Percentiles rank a stretch among this genome's conserved stretches.
Conservation (phyloP, 1,140 invertebrate genomes). For the Bombus vancouverensis region DNA sequence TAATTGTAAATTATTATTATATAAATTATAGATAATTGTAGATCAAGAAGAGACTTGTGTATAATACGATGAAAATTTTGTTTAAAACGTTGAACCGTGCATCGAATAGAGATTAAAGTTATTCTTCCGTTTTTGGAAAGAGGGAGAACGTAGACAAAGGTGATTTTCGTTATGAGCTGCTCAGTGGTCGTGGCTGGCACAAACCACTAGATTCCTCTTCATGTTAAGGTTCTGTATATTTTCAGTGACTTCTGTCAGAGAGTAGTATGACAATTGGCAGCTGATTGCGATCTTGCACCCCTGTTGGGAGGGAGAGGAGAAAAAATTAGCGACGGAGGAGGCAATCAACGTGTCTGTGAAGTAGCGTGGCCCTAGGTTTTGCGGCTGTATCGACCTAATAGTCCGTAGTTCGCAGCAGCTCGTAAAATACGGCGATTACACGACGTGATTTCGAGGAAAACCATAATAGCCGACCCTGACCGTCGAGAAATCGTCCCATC, state of each 20-base stretch:
- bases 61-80: too few relatives aligned
- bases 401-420: neutral
- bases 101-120: neutral
- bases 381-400: slow-evolving; percentile 23
- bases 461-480: slow-evolving; percentile 20
- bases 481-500: slow-evolving; percentile 2
- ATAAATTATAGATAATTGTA: too few relatives aligned
- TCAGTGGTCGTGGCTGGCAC: too few relatives aligned
- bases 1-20: too few relatives aligned
- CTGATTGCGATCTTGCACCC: slow-evolving; percentile 27
- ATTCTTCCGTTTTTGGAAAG: neutral
- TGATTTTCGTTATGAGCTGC: neutral
- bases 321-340: neutral
- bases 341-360: slow-evolving; percentile 30
- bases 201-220: neutral
- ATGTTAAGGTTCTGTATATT: neutral
- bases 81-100: too few relatives aligned
- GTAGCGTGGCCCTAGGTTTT: neutral
- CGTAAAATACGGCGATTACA: slow-evolving; percentile 17
- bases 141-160: neutral
- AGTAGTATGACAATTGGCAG: slow-evolving; percentile 29
- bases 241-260: neutral
- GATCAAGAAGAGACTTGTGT: too few relatives aligned
- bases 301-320: too few relatives aligned
- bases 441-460: slow-evolving; percentile 19